Conservation (phyloP, 2,888 invertebrate species). For the Nudaria mundana region DNA sequence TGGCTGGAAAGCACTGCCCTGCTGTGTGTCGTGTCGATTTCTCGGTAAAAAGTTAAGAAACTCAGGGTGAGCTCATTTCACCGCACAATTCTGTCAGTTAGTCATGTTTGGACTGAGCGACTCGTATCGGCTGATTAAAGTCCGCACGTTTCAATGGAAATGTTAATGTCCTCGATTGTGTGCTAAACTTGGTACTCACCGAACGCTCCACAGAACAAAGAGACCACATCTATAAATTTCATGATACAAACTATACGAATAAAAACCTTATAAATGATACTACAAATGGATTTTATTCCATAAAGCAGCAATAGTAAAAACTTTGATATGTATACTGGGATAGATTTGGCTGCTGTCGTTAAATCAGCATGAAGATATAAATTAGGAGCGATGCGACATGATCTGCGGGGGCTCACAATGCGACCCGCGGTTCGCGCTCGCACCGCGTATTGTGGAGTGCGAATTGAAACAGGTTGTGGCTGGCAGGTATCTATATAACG, state of each 20-base stretch:
- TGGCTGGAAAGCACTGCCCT: conserved; percentile 10
- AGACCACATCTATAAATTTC: conserved; percentile 66
- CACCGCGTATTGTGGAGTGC: conserved; percentile 61
- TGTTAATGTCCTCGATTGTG: conserved; percentile 72
- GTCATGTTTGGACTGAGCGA: conserved; percentile 45
- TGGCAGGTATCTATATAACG: conserved; percentile 74
- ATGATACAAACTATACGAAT: conserved; percentile 44
- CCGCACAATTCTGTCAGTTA: conserved; percentile 26
- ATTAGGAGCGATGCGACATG: conserved; percentile 62
- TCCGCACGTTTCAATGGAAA: conserved; percentile 64
- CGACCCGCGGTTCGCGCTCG: conserved; percentile 39
- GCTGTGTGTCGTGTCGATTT: conserved; percentile 8
- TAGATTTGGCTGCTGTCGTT: conserved; percentile 56
- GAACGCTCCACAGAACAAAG: conserved; percentile 62
- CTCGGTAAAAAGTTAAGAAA: conserved; percentile 25
- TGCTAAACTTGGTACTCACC: conserved; percentile 66
- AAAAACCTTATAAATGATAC: conserved; percentile 58
- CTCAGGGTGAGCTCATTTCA: conserved; percentile 22
- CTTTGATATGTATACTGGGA: conserved; percentile 54
- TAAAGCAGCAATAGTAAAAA: conserved; percentile 55
- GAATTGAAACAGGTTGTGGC: conserved; percentile 79
- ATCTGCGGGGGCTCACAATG: conserved; percentile 58
- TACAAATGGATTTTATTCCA: conserved; percentile 66
- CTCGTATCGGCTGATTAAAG: conserved; percentile 50
- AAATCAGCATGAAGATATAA: conserved; percentile 78